Evolutionary conservation across 23 tunicate species (phyloP).

Genomic region (Trididemnum miniatum): DNA sequence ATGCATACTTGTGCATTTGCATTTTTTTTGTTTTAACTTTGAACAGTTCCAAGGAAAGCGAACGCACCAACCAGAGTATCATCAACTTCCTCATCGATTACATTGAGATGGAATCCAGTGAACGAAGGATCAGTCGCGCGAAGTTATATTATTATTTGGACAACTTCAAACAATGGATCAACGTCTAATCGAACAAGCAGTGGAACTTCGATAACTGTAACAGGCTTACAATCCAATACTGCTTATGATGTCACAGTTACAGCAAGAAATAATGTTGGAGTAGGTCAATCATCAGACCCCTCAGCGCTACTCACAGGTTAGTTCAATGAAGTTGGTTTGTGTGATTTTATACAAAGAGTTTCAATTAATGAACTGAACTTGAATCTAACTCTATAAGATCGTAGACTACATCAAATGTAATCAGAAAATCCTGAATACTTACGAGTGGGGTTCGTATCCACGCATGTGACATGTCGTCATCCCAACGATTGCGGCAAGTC

Average conservation of each 20-base stretch:
- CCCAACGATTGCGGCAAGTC: too few relatives aligned
- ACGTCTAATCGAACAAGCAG: not conserved
- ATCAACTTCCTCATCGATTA: constrained; percentile 1
- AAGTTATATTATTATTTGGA: not conserved
- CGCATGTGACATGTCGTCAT: too few relatives aligned
- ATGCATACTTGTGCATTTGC: too few relatives aligned
- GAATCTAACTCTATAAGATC: too few relatives aligned
- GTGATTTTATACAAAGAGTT: too few relatives aligned
- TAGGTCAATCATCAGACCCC: not conserved
- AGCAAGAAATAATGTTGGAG: not conserved
- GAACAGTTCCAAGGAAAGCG: constrained; percentile 9
- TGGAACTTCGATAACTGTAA: not conserved
- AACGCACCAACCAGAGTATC: not conserved
- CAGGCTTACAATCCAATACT: not conserved
- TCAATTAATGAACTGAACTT: too few relatives aligned
- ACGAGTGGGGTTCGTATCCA: too few relatives aligned
- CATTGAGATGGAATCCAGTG: not conserved
- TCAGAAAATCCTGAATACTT: too few relatives aligned
- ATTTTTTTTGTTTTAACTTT: too few relatives aligned
- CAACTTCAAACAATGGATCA: not conserved
- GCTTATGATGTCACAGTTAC: not conserved
- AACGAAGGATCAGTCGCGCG: not conserved
- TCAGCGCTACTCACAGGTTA: not conserved
- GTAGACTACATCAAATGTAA: too few relatives aligned
- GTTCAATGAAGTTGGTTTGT: too few relatives aligned